A percentile compares a stretch with the other conserved stretches of the same genome.
These are phyloP conservation scores for Chaetodon auriga DNA, from an alignment of 2,113 vertebrate genomes.

Conservation along the genomic window DNA sequence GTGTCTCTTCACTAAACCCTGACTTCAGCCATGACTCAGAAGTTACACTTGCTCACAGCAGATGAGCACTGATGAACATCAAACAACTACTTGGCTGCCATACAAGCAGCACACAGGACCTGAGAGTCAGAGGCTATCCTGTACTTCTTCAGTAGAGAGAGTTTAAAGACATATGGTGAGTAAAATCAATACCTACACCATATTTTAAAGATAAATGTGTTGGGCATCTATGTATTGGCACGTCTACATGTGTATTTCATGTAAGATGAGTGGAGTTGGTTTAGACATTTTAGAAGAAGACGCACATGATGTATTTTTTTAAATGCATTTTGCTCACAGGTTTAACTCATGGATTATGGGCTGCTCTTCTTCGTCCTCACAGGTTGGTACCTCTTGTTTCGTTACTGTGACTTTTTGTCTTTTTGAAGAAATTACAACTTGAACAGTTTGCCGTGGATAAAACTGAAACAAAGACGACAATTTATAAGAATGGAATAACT, in stretches of 20 bases:
- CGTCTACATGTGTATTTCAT: background rate
- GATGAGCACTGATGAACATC: background rate
- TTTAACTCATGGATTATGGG: constrained; percentile 39
- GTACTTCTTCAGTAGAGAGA: background rate
- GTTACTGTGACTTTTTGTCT: background rate
- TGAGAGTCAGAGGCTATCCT: background rate
- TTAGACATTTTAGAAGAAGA: background rate
- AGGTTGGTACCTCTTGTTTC: constrained; percentile 40
- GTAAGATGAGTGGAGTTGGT: background rate
- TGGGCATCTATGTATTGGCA: background rate
- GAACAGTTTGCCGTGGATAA: background rate
- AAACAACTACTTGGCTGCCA: background rate
- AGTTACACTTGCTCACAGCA: background rate
- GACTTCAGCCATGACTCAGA: background rate
- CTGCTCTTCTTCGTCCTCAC: constrained; percentile 44
- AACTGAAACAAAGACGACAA: background rate
- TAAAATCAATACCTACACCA: background rate
- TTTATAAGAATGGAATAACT: background rate
- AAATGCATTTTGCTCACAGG: constrained; percentile 11
- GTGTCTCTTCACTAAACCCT: background rate
- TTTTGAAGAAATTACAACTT: background rate
- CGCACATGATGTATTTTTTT: background rate
- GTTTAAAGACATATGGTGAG: background rate
- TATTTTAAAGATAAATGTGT: background rate
- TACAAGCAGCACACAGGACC: background rate